Conservation (phyloP, 2,888 invertebrate species). For the Habroteleia sp. region DNA sequence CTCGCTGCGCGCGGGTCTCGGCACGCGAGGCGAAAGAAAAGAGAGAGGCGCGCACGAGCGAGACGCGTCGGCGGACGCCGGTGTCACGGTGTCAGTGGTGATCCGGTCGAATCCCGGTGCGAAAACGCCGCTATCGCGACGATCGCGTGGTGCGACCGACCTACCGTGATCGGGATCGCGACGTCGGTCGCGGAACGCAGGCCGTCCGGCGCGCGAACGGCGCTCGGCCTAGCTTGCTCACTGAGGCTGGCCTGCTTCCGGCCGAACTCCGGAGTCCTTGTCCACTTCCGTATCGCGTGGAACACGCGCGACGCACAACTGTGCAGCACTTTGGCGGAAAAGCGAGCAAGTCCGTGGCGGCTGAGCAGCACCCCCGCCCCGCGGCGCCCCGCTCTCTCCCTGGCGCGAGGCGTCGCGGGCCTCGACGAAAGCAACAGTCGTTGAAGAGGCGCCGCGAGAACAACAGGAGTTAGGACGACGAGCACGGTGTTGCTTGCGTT, state of each 20-base stretch:
- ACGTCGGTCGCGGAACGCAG: background rate
- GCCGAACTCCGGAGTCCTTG: background rate
- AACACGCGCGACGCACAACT: conserved; percentile 32
- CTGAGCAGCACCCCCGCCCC: conserved; percentile 21
- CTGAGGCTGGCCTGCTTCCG: background rate
- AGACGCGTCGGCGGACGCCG: background rate
- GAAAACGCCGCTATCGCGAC: too few species aligned
- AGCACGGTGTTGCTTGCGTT: conserved; percentile 17
- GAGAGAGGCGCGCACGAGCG: conserved; percentile 12
- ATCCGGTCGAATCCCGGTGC: background rate
- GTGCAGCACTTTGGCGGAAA: conserved; percentile 38
- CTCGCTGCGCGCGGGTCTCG: conserved; percentile 12
- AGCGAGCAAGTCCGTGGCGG: conserved; percentile 26
- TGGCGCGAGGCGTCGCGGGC: conserved; percentile 43
- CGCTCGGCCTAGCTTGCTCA: too few species aligned
- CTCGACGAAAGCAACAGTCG: conserved; percentile 58
- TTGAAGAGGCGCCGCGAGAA: conserved; percentile 42
- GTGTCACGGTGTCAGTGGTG: conserved; percentile 1
- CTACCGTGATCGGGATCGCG: too few species aligned
- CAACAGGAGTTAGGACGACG: conserved; percentile 5
- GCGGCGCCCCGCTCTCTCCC: conserved; percentile 20
- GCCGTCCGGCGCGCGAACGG: too few species aligned
- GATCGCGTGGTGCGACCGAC: too few species aligned
- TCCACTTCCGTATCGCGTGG: conserved; percentile 22
- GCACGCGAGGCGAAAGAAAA: conserved; percentile 17